phyloP scores from a whole-genome alignment of 1,140 invertebrate species.

The Anthonomus grandis region DNA sequence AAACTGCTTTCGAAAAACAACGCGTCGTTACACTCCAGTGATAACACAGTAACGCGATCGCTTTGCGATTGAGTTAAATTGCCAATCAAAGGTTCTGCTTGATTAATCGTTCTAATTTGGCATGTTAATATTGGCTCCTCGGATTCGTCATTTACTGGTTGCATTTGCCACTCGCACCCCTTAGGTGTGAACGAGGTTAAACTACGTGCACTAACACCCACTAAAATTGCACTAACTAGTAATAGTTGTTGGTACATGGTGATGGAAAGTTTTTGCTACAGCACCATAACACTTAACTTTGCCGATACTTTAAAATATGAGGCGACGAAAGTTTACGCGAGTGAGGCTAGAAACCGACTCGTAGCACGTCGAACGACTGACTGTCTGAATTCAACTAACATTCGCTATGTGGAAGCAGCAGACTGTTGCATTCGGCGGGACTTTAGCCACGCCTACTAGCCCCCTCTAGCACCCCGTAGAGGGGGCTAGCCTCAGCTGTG shows the following conservation, averaged over 20 bases:
- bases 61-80: conserved; percentile 62
- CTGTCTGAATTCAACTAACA: not conserved
- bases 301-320: not conserved
- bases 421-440: conserved; percentile 39
- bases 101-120: conserved; percentile 67
- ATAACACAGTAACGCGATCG: conserved; percentile 65
- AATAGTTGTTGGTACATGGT: conserved; percentile 4
- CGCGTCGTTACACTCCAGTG: conserved; percentile 75
- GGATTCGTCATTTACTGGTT: conserved; percentile 53
- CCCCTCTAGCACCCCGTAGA: conserved; percentile 30
- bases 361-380: conserved; percentile 3
- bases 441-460: conserved; percentile 39
- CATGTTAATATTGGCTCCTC: conserved; percentile 59
- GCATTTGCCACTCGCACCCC: conserved; percentile 66
- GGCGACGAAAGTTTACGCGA: not conserved
- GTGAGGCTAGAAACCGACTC: conserved; percentile 3
- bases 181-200: conserved; percentile 55
- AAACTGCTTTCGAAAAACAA: conserved; percentile 75
- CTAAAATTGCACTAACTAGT: conserved; percentile 28
- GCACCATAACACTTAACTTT: conserved; percentile 15
- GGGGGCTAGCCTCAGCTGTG: conserved; percentile 32
- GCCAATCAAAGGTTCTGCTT: conserved; percentile 64
- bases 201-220: conserved; percentile 37
- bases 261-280: conserved; percentile 15
- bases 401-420: conserved; percentile 19